A percentile compares a stretch with the other conserved stretches of the same genome.
These are phyloP conservation scores for Pachyrhynchus sulphureomaculatus DNA, from an alignment of 1,140 invertebrate genomes.

Conservation along the genomic window DNA sequence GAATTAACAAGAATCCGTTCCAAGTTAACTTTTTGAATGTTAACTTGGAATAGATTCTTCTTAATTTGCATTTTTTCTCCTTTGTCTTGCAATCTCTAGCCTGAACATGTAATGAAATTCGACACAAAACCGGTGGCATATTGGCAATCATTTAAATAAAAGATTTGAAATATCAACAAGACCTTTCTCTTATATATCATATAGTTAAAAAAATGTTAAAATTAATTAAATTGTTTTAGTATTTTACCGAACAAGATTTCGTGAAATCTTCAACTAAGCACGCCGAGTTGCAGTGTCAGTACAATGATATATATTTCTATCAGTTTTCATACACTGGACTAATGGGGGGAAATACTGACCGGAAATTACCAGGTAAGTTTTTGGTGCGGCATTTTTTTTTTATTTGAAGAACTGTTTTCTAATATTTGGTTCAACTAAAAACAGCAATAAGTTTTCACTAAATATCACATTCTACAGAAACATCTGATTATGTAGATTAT, in stretches of 20 bases:
- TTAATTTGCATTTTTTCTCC: no score
- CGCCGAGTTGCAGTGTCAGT: constrained; percentile 34
- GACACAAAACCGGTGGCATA: no score
- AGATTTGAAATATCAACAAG: no score
- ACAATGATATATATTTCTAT: constrained; percentile 36
- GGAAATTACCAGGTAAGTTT: neutral
- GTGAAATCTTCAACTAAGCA: constrained; percentile 23
- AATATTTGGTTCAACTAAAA: neutral
- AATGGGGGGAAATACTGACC: neutral
- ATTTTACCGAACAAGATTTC: neutral
- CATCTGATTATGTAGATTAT: no score
- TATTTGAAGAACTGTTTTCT: neutral
- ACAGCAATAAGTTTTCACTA: no score
- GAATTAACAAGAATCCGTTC: no score
- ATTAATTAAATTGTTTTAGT: neutral
- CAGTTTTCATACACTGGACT: constrained; percentile 35
- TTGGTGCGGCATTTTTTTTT: neutral
- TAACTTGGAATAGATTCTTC: no score
- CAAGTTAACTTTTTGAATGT: no score
- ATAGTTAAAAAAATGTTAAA: neutral
- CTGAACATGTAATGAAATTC: no score
- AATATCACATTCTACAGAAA: no score
- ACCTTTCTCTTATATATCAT: neutral
- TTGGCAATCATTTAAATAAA: no score
- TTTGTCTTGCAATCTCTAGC: no score